phyloP scores from a whole-genome alignment of 1,140 invertebrate genomes.

The Elymnias hypermnestra region DNA sequence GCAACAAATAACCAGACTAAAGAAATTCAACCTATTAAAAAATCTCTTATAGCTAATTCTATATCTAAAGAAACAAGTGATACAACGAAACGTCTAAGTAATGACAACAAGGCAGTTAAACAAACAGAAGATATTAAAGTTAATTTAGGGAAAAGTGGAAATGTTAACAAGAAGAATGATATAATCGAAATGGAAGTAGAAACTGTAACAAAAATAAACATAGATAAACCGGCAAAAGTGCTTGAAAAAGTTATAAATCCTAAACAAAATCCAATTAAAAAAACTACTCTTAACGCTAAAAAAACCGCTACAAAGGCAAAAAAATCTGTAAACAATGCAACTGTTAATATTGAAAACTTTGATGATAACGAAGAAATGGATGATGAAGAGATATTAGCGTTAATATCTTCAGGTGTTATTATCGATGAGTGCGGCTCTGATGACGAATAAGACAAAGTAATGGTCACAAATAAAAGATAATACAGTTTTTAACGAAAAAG shows the following conservation, averaged over 20 bases:
- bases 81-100: too few species aligned
- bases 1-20: too few species aligned
- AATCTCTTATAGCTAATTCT: neutral
- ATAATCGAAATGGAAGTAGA: neutral
- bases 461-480: too few species aligned
- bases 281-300: neutral
- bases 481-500: too few species aligned
- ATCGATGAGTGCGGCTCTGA: slow-evolving; percentile 54
- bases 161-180: too few species aligned
- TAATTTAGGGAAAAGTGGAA: too few species aligned
- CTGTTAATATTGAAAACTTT: slow-evolving; percentile 12
- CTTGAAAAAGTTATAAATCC: neutral
- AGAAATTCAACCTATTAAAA: too few species aligned
- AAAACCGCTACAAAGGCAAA: slow-evolving; percentile 5
- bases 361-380: slow-evolving; percentile 46
- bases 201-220: neutral
- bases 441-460: slow-evolving; percentile 30
- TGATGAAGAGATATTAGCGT: slow-evolving; percentile 48
- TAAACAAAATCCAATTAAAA: neutral
- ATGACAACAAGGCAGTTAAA: too few species aligned
- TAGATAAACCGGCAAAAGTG: neutral
- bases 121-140: too few species aligned
- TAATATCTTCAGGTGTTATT: slow-evolving; percentile 51
- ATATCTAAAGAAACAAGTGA: neutral
- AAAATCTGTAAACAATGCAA: slow-evolving; percentile 13